These are phyloP conservation scores for Chanos chanos DNA, from an alignment of 2,797 vertebrate genomes.

Conservation along the genomic window DNA sequence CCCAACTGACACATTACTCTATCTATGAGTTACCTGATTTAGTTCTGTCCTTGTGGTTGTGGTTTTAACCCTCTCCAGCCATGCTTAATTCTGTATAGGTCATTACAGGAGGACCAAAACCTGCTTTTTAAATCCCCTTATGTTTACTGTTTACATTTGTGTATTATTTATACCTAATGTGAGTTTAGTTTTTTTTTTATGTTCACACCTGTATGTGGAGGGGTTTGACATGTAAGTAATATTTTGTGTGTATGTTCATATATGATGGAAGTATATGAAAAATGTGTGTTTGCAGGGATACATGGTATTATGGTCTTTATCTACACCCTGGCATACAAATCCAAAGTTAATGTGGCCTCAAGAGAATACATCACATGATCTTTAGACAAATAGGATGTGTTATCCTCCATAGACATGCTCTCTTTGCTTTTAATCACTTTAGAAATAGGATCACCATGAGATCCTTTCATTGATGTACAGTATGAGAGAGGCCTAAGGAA, in stretches of 20 bases:
- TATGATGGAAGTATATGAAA: constrained; percentile 65
- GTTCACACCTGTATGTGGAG: constrained; percentile 7
- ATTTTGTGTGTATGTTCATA: constrained; percentile 78
- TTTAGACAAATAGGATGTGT: neutral
- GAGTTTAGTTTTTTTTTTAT: constrained; percentile 31
- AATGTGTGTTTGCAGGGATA: constrained; percentile 70
- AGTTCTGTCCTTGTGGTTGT: constrained; percentile 51
- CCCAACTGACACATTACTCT: too few relatives aligned
- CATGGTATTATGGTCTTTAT: constrained; percentile 56
- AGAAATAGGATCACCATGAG: too few relatives aligned
- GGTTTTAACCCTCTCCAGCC: constrained; percentile 67
- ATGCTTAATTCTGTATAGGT: constrained; percentile 31
- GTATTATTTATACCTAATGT: constrained; percentile 40
- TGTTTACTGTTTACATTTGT: neutral
- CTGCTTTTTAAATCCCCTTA: constrained; percentile 52
- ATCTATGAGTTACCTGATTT: constrained; percentile 45
- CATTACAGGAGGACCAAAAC: constrained; percentile 35
- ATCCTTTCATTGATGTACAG: neutral
- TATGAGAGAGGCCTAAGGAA: neutral
- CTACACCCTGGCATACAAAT: constrained; percentile 59
- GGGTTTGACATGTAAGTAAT: constrained; percentile 61
- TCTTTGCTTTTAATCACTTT: too few relatives aligned
- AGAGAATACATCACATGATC: neutral
- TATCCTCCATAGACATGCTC: too few relatives aligned
- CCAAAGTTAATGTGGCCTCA: constrained; percentile 48